Conservation (phyloP, 2,113 vertebrate species). For the Barbus barbus region DNA sequence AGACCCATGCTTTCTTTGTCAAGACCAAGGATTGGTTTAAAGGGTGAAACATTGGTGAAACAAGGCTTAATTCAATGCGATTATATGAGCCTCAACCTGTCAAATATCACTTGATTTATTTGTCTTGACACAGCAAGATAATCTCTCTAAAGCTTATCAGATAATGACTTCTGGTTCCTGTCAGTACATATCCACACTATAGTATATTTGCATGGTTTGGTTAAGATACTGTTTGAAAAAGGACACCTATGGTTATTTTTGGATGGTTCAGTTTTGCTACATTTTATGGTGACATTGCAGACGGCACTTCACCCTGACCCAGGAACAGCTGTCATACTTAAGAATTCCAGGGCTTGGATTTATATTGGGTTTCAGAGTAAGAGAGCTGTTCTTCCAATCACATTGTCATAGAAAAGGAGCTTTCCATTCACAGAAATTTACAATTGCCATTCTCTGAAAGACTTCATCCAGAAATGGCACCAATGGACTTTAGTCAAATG, state of each 20-base stretch:
- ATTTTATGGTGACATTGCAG: background rate
- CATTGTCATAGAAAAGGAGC: background rate
- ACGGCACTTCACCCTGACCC: background rate
- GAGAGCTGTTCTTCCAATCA: background rate
- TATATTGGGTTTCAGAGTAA: background rate
- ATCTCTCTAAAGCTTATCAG: background rate
- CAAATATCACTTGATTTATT: conserved; percentile 77
- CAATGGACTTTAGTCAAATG: background rate
- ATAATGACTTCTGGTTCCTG: background rate
- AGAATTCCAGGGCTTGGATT: background rate
- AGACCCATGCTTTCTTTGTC: background rate
- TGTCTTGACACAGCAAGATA: conserved; percentile 56
- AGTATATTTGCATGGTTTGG: conserved; percentile 3
- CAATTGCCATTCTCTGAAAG: background rate
- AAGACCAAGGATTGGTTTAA: conserved; percentile 10
- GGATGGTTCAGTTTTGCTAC: background rate
- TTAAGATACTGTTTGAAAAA: background rate
- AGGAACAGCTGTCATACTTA: background rate
- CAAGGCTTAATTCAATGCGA: background rate
- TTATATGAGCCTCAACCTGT: conserved; percentile 82
- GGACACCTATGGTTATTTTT: no score
- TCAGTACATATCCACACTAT: background rate
- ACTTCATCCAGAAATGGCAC: conserved; percentile 6
- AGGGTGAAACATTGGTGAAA: background rate
- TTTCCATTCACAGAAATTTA: background rate